These are phyloP conservation scores for Plagodis dolabraria DNA, from an alignment of 2,888 invertebrate genomes.

Conservation along the genomic window DNA sequence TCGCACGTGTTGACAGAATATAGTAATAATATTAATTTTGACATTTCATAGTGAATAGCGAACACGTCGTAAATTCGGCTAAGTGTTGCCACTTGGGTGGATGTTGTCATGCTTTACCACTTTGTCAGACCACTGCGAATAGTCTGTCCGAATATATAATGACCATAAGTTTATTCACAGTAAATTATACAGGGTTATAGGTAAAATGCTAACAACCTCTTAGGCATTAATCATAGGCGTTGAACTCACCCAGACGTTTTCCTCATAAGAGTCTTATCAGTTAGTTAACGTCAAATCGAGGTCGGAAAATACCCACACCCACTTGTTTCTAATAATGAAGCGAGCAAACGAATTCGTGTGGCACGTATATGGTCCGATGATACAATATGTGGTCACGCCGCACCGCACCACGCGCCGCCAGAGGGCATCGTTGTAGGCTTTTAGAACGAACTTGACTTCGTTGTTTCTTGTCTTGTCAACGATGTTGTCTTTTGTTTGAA, in stretches of 20 bases:
- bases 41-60: background rate
- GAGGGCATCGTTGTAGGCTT: slow-evolving; percentile 10
- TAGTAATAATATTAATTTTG: background rate
- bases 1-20: slow-evolving; percentile 7
- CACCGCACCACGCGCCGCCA: background rate
- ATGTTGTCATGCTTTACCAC: slow-evolving; percentile 10
- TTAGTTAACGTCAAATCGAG: too few relatives aligned
- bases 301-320: background rate
- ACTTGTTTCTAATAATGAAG: background rate
- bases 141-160: background rate
- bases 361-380: slow-evolving; percentile 31
- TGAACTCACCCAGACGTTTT: too few relatives aligned
- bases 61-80: slow-evolving; percentile 20
- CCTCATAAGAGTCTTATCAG: too few relatives aligned
- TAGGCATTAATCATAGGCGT: too few relatives aligned
- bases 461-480: background rate
- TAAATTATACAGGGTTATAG: too few relatives aligned
- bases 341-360: slow-evolving; percentile 1
- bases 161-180: too few relatives aligned
- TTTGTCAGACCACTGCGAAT: background rate
- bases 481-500: background rate
- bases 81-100: slow-evolving; percentile 7
- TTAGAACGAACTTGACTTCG: slow-evolving; percentile 18
- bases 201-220: too few relatives aligned
- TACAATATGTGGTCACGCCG: slow-evolving; percentile 29